Base-by-base conservation (phyloP, 2,888 invertebrate species). In the Scaptodrosophila latifasciaeformis region DNA sequence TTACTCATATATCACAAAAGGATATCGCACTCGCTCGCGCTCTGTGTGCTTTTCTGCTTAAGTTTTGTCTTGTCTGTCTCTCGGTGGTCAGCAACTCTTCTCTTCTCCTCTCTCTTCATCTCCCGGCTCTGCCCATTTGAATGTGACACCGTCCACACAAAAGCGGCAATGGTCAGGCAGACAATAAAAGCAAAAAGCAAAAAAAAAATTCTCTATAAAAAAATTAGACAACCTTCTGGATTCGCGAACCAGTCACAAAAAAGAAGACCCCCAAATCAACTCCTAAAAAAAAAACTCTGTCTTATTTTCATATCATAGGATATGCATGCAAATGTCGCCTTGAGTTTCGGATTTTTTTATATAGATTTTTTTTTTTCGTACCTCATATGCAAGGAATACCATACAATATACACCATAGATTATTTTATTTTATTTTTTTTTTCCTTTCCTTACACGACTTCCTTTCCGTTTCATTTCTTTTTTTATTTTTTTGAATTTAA, bases 241-340 rank as follows among this genome's bases (percentile, higher is more conserved):
- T 60, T 50, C 54, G n/a, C n/a, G 56, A 71, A 65, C 67, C 75
- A 70, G 77, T 72, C 67, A 56, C 50, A 47, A 53, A 59, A 57
- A 54, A 24, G 55, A 35, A 34, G 44, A 55, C 59, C 47, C 49
- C 49, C 51, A 65, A 74, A 72, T 68, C 63, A 66, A 62, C 70
- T 76, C 58, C 64, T 67, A 69, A 67, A 67, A 77, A 76, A 74
- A 67, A 77, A 76, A 74, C 59, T 44, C 42, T 55, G 49, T 65
- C 70, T 63, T 70, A 67, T 67, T 60, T 62, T 17, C 37, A 10
- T 10, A 17, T 17, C 9, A 5, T 13, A 17, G 35, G 2, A n/a
- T 84, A 82, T 76, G 82, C 84, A 83, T 83, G 82, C 81, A 82
- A 84, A 83, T 84, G 72, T 81, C 71, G 67, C 77, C 69, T 76